phyloP scores from a whole-genome alignment of 2,113 vertebrate species.

The Phaethornis superciliosus region DNA sequence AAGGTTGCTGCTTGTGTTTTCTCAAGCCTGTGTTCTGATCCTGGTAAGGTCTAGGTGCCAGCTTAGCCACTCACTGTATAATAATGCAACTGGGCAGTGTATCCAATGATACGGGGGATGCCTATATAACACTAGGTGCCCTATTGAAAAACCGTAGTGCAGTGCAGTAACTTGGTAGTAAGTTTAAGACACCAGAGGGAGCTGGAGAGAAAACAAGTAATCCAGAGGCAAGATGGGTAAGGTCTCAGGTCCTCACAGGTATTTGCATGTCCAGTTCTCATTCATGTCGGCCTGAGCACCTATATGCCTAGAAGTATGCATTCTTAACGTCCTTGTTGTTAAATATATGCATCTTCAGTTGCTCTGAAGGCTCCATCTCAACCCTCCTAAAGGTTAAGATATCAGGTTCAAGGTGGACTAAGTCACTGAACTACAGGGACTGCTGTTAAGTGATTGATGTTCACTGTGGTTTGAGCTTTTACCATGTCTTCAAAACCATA shows the following conservation, averaged over 20 bases:
- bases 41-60: background rate
- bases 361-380: background rate
- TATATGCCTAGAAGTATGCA: background rate
- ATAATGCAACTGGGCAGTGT: background rate
- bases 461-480: background rate
- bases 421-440: background rate
- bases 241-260: background rate
- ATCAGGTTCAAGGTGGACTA: background rate
- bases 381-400: background rate
- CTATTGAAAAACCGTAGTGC: background rate
- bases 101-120: background rate
- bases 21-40: background rate
- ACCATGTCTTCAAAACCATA: background rate
- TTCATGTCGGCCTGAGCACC: accelerated
- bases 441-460: background rate
- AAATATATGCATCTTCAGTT: background rate
- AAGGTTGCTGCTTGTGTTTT: background rate
- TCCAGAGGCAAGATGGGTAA: background rate
- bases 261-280: background rate
- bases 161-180: background rate
- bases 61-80: background rate
- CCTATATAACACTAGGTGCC: background rate
- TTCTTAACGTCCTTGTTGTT: background rate
- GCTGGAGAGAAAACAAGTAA: background rate
- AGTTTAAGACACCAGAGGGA: background rate